Conservation (phyloP, 2,113 vertebrate genomes). For the Cyprinus carpio region DNA sequence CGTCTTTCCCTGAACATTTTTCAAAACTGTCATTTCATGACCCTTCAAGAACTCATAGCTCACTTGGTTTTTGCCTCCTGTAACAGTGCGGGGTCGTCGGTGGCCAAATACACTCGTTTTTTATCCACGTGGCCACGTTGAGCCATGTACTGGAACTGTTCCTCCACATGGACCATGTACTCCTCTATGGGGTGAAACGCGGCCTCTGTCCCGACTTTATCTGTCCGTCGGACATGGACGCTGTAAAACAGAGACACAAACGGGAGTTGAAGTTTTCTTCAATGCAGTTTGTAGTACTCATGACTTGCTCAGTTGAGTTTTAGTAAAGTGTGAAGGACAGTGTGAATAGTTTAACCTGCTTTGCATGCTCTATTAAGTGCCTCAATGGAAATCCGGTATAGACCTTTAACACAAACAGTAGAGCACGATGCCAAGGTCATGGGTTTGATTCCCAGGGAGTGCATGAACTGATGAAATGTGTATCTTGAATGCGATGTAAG, state of each 20-base stretch:
- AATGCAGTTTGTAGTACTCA: background rate
- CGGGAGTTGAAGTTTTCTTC: background rate
- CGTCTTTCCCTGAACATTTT: background rate
- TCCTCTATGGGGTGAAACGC: conserved; percentile 97
- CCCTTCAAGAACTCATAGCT: conserved; percentile 42
- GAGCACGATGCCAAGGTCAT: background rate
- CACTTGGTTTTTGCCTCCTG: conserved; percentile 95
- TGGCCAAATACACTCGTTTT: conserved; percentile 94
- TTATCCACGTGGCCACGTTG: conserved; percentile 87
- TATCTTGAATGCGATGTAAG: background rate
- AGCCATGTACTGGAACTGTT: conserved; percentile 88
- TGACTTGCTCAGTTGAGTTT: background rate
- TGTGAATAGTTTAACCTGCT: background rate
- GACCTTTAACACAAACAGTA: background rate
- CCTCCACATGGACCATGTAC: conserved; percentile 96
- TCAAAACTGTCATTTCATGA: background rate
- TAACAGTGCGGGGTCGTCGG: conserved; percentile 91
- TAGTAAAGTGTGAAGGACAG: background rate
- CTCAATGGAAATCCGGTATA: background rate
- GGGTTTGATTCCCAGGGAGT: background rate
- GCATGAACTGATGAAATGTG: background rate
- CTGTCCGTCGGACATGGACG: conserved; percentile 92
- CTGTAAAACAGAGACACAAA: conserved; percentile 57
- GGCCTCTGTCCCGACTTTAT: conserved; percentile 96
- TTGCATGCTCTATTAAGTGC: background rate